Conservation (phyloP, 2,888 invertebrate species). For the Candidula unifasciata region DNA sequence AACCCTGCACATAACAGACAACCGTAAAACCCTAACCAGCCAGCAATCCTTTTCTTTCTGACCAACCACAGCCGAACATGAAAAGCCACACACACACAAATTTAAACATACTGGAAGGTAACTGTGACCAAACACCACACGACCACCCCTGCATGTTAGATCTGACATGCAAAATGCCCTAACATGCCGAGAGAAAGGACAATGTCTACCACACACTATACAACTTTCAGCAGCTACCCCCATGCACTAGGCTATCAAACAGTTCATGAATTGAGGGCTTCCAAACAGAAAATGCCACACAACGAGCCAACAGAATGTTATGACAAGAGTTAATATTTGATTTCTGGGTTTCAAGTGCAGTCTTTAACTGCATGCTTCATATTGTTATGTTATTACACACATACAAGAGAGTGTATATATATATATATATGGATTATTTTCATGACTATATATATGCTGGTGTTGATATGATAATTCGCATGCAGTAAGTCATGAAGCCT, state of each 20-base stretch:
- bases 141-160: no score
- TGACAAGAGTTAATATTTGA: background rate
- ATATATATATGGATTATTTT: no score
- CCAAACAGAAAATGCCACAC: background rate
- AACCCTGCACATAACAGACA: no score
- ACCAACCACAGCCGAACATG: no score
- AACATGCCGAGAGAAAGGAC: slow-evolving; percentile 12
- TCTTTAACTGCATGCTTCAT: background rate
- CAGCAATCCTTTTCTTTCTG: no score
- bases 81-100: no score
- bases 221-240: slow-evolving; percentile 5
- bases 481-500: slow-evolving; percentile 15
- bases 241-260: background rate
- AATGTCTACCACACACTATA: background rate
- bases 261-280: background rate
- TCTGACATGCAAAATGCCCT: background rate
- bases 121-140: no score
- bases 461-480: background rate
- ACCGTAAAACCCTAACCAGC: no score
- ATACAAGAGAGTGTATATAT: no score
- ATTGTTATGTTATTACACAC: background rate
- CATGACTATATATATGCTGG: background rate
- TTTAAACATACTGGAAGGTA: no score
- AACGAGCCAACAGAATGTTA: background rate
- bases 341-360: background rate